Evolutionary conservation across 2,113 vertebrate species (phyloP), one percentile per base, ranked within the genome.

Genomic region (Arizona elegans): DNA sequence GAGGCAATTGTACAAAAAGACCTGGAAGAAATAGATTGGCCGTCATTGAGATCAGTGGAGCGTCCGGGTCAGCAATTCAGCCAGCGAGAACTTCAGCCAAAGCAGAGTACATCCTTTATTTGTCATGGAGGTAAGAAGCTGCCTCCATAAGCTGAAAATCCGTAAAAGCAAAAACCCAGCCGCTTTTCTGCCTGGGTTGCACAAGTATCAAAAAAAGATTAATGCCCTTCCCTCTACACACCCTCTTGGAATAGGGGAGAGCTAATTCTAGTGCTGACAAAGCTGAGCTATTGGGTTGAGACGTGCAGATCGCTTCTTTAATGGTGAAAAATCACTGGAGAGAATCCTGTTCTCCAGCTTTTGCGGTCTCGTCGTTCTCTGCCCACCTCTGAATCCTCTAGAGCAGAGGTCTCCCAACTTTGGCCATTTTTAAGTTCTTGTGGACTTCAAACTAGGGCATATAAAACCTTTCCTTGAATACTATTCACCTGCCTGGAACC

Each of bases 291-390:
- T 23, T 1, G 21, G 93, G 53, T 92, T 90, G 88, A 93, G 85
- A 81, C 8, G 92, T 88, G 55, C 70, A 70, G 59, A 52, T 50
- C 75, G 33, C 43, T 43, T 70, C 70, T n/a, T 87, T 91, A 13
- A 33, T 93, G 92, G n/a, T 95, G 96, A 96, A 95, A 96, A 96
- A 94, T 87, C 90, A 54, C 93, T 56, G 92, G 15, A 38, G 91
- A 70, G 33, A 90, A 89, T 90, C 33, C 15, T 50, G n/a, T 81
- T 93, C 6, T 8, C 0, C 4, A 6, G 90, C 26, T 90, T 93
- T 50, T 33, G 58, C 2, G 1, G 50, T 86, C 86, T 75, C 92
- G 52, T 56, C 2, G 3, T 13, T 1, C 24, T 33, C 90, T 1
- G 5, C 29, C 53, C 90, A 56, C 15, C 38, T 24, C 56, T 75